Percentiles rank a stretch among this genome's conserved stretches.
Conservation (phyloP, 2,113 vertebrate genomes). For the Naja naja region DNA sequence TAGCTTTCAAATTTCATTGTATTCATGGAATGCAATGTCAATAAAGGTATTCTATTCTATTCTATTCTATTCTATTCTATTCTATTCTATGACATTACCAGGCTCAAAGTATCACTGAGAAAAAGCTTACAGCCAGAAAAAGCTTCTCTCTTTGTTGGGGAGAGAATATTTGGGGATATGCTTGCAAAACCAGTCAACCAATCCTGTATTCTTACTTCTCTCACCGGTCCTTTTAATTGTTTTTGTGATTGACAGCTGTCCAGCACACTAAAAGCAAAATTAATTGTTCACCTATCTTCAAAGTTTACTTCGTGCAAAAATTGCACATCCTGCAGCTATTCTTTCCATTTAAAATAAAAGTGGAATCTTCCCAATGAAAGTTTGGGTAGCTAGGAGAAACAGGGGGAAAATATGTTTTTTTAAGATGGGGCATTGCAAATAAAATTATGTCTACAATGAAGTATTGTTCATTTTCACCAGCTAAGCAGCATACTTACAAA, state of each 20-base stretch:
- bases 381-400: not conserved
- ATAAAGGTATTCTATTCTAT: no score
- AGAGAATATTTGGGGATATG: not conserved
- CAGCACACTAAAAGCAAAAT: not conserved
- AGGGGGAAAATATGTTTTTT: not conserved
- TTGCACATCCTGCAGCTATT: not conserved
- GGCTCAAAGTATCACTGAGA: not conserved
- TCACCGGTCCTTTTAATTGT: not conserved
- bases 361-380: not conserved
- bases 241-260: not conserved
- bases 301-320: not conserved
- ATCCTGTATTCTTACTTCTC: not conserved
- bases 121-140: not conserved
- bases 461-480: not conserved
- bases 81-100: not conserved
- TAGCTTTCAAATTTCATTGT: no score
- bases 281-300: not conserved
- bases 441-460: slow-evolving; percentile 25
- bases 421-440: slow-evolving; percentile 2
- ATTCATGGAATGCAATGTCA: no score
- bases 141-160: no score
- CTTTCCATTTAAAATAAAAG: not conserved
- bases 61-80: no score
- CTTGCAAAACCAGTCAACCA: not conserved
- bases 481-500: slow-evolving; percentile 5